Percentiles rank a stretch among this genome's conserved stretches.
These are phyloP conservation scores for Alectoris magna DNA, from an alignment of 2,797 vertebrate species.

Conservation along the genomic window DNA sequence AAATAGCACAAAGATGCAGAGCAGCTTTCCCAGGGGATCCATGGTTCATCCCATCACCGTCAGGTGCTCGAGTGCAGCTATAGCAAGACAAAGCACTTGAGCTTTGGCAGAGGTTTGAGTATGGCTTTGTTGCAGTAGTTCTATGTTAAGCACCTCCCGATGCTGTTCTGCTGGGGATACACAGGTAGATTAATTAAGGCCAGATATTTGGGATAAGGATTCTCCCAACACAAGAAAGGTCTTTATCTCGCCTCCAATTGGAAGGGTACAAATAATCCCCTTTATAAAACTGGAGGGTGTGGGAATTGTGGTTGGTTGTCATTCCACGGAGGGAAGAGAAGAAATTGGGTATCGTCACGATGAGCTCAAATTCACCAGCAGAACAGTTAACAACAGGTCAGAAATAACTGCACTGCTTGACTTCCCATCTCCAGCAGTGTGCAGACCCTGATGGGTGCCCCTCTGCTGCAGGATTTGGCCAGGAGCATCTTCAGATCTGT, in stretches of 20 bases:
- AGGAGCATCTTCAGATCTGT: conserved; percentile 42
- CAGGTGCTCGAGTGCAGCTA: background rate
- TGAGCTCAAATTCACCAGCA: conserved; percentile 11
- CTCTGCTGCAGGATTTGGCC: conserved; percentile 26
- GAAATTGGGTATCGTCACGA: too few relatives aligned
- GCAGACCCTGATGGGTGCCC: background rate
- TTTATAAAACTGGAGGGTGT: background rate
- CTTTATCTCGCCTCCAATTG: background rate
- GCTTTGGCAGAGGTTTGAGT: background rate
- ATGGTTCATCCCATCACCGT: background rate
- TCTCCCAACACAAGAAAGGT: background rate
- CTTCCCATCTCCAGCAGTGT: conserved; percentile 38
- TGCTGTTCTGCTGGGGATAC: background rate
- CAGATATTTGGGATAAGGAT: background rate
- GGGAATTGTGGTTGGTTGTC: background rate
- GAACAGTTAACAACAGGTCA: conserved; percentile 64
- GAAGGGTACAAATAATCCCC: background rate
- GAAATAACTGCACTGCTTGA: background rate
- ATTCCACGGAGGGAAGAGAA: background rate
- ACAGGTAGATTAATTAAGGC: background rate
- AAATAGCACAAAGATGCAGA: background rate
- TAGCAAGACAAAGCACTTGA: background rate
- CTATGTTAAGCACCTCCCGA: background rate
- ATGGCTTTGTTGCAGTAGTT: background rate
- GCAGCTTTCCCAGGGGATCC: background rate